phyloP scores from a whole-genome alignment of 2,113 vertebrate species.

The Scalopus aquaticus region DNA sequence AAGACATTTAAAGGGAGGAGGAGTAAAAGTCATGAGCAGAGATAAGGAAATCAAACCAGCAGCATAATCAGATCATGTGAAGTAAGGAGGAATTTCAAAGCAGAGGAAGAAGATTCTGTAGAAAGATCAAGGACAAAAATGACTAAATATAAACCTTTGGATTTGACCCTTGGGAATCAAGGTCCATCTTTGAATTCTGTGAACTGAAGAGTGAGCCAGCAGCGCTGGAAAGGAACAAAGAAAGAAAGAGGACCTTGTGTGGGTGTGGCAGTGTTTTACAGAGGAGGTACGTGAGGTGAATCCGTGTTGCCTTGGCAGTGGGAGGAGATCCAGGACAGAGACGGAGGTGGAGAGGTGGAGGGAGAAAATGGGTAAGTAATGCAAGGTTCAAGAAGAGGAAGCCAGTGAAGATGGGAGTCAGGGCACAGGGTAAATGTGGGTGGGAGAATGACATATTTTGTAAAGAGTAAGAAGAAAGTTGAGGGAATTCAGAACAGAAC shows the following conservation, averaged over 20 bases:
- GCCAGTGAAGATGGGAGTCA: background rate
- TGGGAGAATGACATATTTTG: background rate
- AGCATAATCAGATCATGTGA: conserved; percentile 41
- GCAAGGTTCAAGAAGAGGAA: background rate
- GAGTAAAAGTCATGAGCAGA: conserved; percentile 2
- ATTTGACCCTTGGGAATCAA: conserved; percentile 9
- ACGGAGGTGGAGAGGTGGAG: background rate
- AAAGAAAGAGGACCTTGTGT: background rate
- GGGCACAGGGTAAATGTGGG: background rate
- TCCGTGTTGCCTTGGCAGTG: background rate
- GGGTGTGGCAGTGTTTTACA: background rate
- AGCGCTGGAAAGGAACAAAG: background rate
- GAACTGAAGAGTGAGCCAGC: background rate
- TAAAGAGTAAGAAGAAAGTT: background rate
- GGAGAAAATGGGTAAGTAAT: background rate
- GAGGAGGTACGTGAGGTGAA: background rate
- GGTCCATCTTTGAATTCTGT: conserved; percentile 42
- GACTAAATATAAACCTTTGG: conserved; percentile 53
- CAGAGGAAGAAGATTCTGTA: conserved; percentile 44
- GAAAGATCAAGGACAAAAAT: conserved; percentile 60
- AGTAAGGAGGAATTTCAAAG: conserved; percentile 6
- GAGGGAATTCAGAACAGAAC: background rate
- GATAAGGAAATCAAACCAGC: conserved; percentile 8
- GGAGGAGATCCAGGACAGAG: background rate
- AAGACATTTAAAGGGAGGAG: background rate